Conservation (phyloP, 2,113 vertebrate species). For the Tetrao urogallus region DNA sequence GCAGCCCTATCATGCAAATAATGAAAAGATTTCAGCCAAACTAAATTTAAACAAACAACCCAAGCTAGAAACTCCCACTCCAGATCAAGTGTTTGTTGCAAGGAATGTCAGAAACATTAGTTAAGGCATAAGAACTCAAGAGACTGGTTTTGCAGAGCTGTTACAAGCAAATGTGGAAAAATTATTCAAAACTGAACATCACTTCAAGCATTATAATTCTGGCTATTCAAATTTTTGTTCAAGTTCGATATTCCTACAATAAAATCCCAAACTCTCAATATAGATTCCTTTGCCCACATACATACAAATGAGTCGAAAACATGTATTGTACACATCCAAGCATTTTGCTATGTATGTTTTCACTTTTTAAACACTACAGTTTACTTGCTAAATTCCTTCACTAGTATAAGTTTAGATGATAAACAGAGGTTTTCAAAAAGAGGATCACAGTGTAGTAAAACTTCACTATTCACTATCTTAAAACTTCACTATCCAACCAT, state of each 20-base stretch:
- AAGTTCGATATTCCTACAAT: neutral
- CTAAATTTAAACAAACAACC: neutral
- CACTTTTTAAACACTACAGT: neutral
- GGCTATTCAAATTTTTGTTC: neutral
- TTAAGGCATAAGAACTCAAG: neutral
- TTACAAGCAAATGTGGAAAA: neutral
- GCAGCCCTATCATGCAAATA: neutral
- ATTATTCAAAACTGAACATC: neutral
- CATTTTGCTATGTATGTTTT: neutral
- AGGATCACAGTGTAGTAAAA: neutral
- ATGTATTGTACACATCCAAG: neutral
- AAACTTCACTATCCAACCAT: neutral
- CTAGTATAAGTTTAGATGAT: neutral
- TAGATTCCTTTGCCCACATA: neutral
- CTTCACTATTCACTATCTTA: too few relatives aligned
- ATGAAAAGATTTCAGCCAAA: neutral
- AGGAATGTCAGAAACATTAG: neutral
- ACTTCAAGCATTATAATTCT: neutral
- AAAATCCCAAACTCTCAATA: neutral
- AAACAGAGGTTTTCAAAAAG: neutral
- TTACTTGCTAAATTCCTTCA: neutral
- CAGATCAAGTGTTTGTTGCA: neutral
- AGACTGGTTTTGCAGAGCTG: conserved; percentile 19
- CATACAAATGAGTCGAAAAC: neutral
- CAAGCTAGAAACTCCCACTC: neutral